phyloP scores from a whole-genome alignment of 2,113 vertebrate genomes.

The Bos javanicus region DNA sequence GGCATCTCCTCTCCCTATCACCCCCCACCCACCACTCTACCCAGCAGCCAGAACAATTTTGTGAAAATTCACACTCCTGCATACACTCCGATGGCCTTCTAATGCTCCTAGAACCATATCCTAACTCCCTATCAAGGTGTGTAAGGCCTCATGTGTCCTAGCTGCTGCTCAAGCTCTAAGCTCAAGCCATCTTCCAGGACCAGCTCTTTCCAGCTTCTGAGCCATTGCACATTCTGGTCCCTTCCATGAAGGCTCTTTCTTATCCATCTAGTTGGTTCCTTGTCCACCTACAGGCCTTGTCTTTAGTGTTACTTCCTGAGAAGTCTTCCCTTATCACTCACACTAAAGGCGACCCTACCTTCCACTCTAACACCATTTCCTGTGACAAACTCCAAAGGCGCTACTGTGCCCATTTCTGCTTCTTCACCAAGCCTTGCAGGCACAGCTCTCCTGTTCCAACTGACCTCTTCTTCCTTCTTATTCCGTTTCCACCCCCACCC shows the following conservation, averaged over 20 bases:
- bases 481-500: background rate
- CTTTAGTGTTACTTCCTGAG: background rate
- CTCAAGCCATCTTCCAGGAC: background rate
- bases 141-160: background rate
- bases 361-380: background rate
- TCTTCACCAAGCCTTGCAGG: background rate
- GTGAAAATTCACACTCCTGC: background rate
- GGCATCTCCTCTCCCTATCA: background rate
- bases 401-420: background rate
- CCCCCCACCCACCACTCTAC: background rate
- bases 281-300: background rate
- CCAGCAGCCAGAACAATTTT: background rate
- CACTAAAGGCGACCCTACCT: background rate
- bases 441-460: background rate
- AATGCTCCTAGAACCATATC: background rate
- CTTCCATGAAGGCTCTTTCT: background rate
- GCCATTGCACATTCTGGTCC: background rate
- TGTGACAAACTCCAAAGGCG: background rate
- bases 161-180: background rate
- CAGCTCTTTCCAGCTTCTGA: background rate
- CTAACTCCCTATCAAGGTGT: background rate
- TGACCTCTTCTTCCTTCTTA: background rate
- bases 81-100: background rate
- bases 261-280: background rate
- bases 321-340: background rate